These are phyloP conservation scores for Apotomis turbidana DNA, from an alignment of 2,888 invertebrate genomes.

Conservation along the genomic window DNA sequence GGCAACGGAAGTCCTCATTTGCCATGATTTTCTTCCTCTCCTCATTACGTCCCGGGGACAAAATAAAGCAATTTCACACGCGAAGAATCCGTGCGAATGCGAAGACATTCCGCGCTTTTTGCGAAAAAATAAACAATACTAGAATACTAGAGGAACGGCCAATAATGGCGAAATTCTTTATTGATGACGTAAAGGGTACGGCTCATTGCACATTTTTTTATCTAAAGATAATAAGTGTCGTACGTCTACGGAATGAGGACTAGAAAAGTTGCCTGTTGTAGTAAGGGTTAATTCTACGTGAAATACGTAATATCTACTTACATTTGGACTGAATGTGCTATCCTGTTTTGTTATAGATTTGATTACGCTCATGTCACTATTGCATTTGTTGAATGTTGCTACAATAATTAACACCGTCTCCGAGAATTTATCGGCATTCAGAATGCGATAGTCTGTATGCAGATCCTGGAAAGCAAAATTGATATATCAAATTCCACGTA, in stretches of 20 bases:
- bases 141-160: slow-evolving; percentile 18
- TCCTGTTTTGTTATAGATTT: no score
- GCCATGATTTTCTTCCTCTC: slow-evolving; percentile 58
- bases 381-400: no score
- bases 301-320: no score
- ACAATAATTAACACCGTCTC: no score
- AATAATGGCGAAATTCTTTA: slow-evolving; percentile 35
- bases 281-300: no score
- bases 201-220: background rate
- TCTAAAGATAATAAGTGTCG: background rate
- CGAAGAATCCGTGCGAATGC: slow-evolving; percentile 43
- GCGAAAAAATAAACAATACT: slow-evolving; percentile 38
- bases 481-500: no score
- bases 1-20: slow-evolving; percentile 56
- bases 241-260: background rate
- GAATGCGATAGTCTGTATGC: no score
- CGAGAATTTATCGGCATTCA: no score
- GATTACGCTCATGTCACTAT: no score
- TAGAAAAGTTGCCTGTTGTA: background rate
- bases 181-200: slow-evolving; percentile 7
- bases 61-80: slow-evolving; percentile 61
- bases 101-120: slow-evolving; percentile 43
- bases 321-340: no score
- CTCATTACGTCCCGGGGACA: slow-evolving; percentile 56
- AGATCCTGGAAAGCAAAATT: no score